Conservation (phyloP, 2,113 vertebrate species). For the Myrmophylax atrothorax region DNA sequence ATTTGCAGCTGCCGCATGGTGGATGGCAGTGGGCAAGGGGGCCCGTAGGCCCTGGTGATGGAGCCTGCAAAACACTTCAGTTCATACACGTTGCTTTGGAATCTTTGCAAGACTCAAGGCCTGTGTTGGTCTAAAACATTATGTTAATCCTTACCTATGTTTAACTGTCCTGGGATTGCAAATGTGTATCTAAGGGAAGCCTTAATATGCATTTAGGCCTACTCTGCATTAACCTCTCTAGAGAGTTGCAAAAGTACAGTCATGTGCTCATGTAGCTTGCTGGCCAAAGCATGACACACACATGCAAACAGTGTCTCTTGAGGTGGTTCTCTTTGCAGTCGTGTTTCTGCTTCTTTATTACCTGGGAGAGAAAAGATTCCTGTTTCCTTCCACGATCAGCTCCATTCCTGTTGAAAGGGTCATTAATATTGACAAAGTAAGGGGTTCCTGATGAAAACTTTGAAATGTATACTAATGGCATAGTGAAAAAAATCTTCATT, state of each 20-base stretch:
- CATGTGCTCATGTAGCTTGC: neutral
- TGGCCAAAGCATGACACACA: neutral
- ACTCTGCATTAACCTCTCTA: neutral
- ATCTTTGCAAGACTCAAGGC: neutral
- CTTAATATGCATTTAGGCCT: neutral
- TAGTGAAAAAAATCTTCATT: neutral
- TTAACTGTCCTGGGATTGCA: neutral
- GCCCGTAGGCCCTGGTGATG: neutral
- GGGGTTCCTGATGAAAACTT: neutral
- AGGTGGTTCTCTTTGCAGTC: neutral
- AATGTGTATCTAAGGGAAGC: neutral
- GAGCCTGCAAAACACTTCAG: neutral
- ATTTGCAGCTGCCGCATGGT: fast-evolving
- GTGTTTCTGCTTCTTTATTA: fast-evolving
- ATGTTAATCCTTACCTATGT: neutral
- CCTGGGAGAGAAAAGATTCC: neutral
- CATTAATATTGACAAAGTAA: neutral
- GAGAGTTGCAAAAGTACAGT: neutral
- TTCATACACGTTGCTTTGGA: neutral
- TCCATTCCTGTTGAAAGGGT: neutral
- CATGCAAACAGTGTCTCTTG: neutral
- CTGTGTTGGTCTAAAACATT: neutral
- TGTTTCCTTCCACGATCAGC: neutral
- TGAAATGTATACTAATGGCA: fast-evolving
- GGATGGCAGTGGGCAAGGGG: fast-evolving